Percentiles rank a stretch among this genome's conserved stretches.
Conservation (phyloP, 2,888 invertebrate genomes). For the Sepiola atlantica region DNA sequence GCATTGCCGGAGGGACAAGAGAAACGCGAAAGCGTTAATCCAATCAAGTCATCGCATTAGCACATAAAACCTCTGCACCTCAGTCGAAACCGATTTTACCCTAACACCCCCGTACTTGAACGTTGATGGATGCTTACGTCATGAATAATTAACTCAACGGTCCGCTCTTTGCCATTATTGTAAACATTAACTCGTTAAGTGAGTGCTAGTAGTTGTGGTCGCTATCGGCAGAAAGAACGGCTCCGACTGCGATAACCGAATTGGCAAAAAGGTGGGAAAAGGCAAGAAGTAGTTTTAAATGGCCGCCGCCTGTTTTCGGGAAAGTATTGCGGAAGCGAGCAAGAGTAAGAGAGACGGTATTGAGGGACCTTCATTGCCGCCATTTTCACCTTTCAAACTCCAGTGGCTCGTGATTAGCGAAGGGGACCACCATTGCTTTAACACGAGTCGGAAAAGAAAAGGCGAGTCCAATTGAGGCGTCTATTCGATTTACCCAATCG, state of each 20-base stretch:
- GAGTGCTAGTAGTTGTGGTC: neutral
- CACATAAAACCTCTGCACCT: neutral
- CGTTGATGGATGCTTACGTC: neutral
- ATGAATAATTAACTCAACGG: conserved; percentile 10
- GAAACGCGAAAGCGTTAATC: neutral
- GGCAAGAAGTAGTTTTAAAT: neutral
- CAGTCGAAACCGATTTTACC: neutral
- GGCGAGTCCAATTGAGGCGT: neutral
- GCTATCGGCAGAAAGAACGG: neutral
- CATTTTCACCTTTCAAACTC: neutral
- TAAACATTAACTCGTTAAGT: conserved; percentile 32
- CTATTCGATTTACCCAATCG: no score
- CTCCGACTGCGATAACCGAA: neutral
- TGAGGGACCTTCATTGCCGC: neutral
- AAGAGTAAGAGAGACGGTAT: no score
- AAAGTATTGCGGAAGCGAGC: neutral
- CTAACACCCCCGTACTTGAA: no score
- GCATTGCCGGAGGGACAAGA: neutral
- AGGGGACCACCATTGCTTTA: neutral
- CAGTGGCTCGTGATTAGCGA: neutral
- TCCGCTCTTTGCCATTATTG: neutral
- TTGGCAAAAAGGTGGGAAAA: neutral
- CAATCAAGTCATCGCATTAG: neutral
- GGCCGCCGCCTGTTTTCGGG: neutral
- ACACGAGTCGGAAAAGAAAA: neutral